Evolutionary conservation across 2,113 vertebrate genomes (phyloP), one percentile per base, ranked within the genome.

Genomic region (Bubo blakistoni): DNA sequence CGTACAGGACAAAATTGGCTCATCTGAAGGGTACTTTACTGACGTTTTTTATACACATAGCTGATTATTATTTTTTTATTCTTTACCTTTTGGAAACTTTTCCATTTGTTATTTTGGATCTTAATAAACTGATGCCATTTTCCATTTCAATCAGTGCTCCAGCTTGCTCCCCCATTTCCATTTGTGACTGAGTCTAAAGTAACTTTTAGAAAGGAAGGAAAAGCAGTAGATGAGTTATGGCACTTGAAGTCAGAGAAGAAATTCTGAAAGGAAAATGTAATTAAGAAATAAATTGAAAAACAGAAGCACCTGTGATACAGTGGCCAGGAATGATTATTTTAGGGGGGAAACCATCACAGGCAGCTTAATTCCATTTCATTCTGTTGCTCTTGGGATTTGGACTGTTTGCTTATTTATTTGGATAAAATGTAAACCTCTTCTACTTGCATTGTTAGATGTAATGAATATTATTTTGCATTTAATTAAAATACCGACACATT

Each of bases 211-310:
- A 87, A 85, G 57, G 62, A 93, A 86, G 73, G 36, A 51, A 66
- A 86, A 80, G 55, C 92, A 40, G 85, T 46, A 82, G 82, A 97
- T 97, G 88, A 96, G 89, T 96, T 92, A 95, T 93, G 92, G 59
- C 94, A 96, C 71, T 79, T 93, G 88, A 95, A 96, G 82, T 66
- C 2, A 2, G 62, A 78, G 55, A 29, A 91, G 92, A 90, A 95
- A 87, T 27, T 94, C 77, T 85, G 90, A 92, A 95, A 81, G 76
- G 85, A 96, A 97, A 97, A 96, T 87, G 51, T 95, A 96, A 97
- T 96, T 97, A 97, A 96, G 92, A 94, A 95, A 94, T 96, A 97
- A 97, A 97, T 96, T 96, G 95, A 96, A 96, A 96, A 96, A 91
- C 2, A 12, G 78, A 95, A 96, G 58, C 92, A 96, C 92, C 95